Conservation (phyloP, 2,888 invertebrate species). For the Lasioglossum villosulum region DNA sequence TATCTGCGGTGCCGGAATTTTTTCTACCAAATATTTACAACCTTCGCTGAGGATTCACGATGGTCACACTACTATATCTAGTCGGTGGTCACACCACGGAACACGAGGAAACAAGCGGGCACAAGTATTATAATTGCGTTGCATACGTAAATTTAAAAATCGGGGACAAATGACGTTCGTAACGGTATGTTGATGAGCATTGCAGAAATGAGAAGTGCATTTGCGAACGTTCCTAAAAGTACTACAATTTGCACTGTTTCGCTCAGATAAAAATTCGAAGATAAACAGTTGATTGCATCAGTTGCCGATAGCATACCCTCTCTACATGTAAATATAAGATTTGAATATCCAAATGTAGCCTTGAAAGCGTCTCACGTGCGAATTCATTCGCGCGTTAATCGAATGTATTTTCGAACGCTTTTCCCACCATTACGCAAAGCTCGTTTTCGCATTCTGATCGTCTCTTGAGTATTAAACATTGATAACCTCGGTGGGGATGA, state of each 20-base stretch:
- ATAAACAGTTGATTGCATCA: neutral
- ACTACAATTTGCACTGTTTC: neutral
- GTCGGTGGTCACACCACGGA: too few relatives aligned
- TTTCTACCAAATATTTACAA: too few relatives aligned
- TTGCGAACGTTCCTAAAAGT: slow-evolving; percentile 29
- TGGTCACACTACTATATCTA: too few relatives aligned
- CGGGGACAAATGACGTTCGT: neutral
- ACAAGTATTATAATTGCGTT: neutral
- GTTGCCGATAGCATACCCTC: too few relatives aligned
- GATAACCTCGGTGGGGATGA: slow-evolving; percentile 16
- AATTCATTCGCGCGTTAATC: neutral
- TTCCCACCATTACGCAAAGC: neutral
- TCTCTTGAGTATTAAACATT: slow-evolving; percentile 1
- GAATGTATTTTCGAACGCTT: slow-evolving; percentile 41
- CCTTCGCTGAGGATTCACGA: too few relatives aligned
- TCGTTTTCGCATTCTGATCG: neutral
- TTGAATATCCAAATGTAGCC: neutral
- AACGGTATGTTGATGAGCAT: neutral
- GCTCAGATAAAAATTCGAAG: neutral
- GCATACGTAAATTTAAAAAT: neutral
- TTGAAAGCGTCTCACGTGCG: neutral
- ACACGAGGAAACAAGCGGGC: neutral
- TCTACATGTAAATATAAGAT: neutral
- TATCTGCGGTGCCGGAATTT: too few relatives aligned
- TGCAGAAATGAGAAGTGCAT: too few relatives aligned